Percentiles rank a stretch among this genome's conserved stretches.
These are phyloP conservation scores for Dugesia japonica DNA, from an alignment of 2,888 invertebrate genomes.

Conservation along the genomic window DNA sequence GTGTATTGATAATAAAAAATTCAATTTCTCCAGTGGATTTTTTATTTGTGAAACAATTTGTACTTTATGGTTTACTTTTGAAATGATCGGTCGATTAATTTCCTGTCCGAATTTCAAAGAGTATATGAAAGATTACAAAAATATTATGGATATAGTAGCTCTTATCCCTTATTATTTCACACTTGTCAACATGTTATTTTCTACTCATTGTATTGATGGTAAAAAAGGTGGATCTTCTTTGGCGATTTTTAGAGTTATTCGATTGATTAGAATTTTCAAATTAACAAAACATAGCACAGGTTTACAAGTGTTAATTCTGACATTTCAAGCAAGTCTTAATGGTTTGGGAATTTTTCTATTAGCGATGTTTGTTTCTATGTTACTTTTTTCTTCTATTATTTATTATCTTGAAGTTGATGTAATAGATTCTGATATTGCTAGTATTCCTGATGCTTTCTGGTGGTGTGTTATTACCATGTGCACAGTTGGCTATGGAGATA, in stretches of 20 bases:
- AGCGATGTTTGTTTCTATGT: conserved; percentile 40
- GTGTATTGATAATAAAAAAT: neutral
- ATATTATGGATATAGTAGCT: conserved; percentile 44
- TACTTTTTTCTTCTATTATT: conserved; percentile 40
- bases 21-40: conserved; percentile 36
- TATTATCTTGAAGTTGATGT: conserved; percentile 43
- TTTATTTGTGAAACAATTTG: conserved; percentile 43
- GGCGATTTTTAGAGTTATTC: conserved; percentile 42
- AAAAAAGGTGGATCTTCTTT: conserved; percentile 39
- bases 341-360: conserved; percentile 40
- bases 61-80: conserved; percentile 43
- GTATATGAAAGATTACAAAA: conserved; percentile 41
- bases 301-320: conserved; percentile 44
- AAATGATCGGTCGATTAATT: conserved; percentile 41
- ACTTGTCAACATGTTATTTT: conserved; percentile 36
- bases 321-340: conserved; percentile 42
- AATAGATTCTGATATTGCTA: conserved; percentile 28
- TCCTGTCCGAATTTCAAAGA: conserved; percentile 40
- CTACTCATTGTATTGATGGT: conserved; percentile 30
- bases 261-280: conserved; percentile 40
- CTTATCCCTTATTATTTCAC: conserved; percentile 45
- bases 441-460: conserved; percentile 34
- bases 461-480: conserved; percentile 34
- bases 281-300: conserved; percentile 42
- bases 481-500: conserved; percentile 34